phyloP scores from a whole-genome alignment of 1,140 invertebrate species.

The Hycleus phaleratus region DNA sequence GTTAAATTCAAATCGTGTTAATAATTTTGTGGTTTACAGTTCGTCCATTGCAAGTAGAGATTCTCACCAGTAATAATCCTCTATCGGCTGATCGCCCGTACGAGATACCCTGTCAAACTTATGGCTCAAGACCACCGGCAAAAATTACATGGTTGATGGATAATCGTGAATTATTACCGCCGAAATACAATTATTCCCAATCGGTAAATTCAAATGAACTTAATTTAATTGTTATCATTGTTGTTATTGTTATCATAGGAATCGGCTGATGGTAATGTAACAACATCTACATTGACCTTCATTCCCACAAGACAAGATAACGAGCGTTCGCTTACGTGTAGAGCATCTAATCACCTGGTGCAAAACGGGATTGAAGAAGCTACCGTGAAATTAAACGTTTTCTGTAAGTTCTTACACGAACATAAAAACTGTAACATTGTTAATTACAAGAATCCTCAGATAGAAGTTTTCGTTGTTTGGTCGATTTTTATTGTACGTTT shows the following conservation, averaged over 20 bases:
- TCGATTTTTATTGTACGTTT: neutral
- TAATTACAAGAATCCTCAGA: conserved; percentile 15
- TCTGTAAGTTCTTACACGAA: conserved; percentile 58
- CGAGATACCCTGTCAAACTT: conserved; percentile 67
- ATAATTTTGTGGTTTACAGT: conserved; percentile 51
- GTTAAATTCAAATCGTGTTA: too few relatives aligned
- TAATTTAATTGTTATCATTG: neutral
- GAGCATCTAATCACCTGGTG: conserved; percentile 70
- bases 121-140: conserved; percentile 73
- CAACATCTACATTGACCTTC: conserved; percentile 66
- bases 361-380: conserved; percentile 65
- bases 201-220: conserved; percentile 42
- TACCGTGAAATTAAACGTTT: conserved; percentile 71
- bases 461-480: conserved; percentile 7
- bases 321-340: conserved; percentile 67
- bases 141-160: conserved; percentile 76
- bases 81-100: conserved; percentile 71
- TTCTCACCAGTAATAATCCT: conserved; percentile 68
- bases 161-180: conserved; percentile 51
- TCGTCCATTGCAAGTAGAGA: conserved; percentile 65
- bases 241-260: conserved; percentile 44
- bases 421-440: conserved; percentile 17
- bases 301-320: conserved; percentile 69
- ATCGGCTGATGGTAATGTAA: conserved; percentile 70
- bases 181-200: conserved; percentile 44